These are phyloP conservation scores for Orycteropus afer DNA, from an alignment of 2,113 vertebrate genomes.

Conservation along the genomic window DNA sequence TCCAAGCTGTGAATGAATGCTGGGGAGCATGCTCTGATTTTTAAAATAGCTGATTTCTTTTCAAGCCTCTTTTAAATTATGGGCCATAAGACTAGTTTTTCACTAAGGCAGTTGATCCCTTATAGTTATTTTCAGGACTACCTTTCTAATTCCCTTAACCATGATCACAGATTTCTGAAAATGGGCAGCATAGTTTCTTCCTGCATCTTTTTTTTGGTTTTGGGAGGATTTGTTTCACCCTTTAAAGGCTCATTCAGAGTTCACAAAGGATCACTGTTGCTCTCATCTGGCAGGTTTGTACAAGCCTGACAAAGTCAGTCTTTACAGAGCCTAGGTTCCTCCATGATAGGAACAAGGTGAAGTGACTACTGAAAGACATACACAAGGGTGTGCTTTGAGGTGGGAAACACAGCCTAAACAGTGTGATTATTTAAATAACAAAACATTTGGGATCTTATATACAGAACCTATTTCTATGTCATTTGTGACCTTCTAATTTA, in stretches of 20 bases:
- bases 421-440: background rate
- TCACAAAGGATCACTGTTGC: constrained; percentile 40
- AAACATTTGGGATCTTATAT: constrained; percentile 21
- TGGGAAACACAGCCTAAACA: background rate
- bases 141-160: constrained; percentile 58
- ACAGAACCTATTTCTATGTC: background rate
- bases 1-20: constrained; percentile 55
- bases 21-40: constrained; percentile 67
- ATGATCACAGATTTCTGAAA: constrained; percentile 59
- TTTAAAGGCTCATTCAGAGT: constrained; percentile 34
- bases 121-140: constrained; percentile 43
- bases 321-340: background rate
- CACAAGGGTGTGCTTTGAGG: background rate
- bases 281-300: background rate
- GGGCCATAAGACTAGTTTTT: constrained; percentile 53
- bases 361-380: background rate
- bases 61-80: constrained; percentile 57
- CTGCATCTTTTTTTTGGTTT: constrained; percentile 2
- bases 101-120: background rate
- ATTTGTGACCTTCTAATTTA: background rate
- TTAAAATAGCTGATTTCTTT: constrained; percentile 69
- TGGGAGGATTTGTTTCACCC: constrained; percentile 63
- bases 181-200: background rate
- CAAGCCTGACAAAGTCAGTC: constrained; percentile 15
- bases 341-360: background rate